phyloP scores from a whole-genome alignment of 2,797 vertebrate species.

The Pangasius djambal region DNA sequence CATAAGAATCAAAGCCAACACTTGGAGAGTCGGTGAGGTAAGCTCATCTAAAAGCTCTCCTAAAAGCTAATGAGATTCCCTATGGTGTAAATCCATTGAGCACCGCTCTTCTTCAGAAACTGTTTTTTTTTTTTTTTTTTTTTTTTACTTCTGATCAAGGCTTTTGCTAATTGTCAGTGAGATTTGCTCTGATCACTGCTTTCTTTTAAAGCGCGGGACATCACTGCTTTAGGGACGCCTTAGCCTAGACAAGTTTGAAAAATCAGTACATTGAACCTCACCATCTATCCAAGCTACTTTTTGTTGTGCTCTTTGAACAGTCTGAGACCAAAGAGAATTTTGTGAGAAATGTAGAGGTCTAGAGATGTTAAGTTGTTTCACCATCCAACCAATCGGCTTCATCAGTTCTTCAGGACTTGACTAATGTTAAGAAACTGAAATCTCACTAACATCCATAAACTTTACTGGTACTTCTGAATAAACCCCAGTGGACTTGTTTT shows the following conservation, averaged over 20 bases:
- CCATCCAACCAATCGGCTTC: not conserved
- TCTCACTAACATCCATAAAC: not conserved
- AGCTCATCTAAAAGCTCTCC: conserved; percentile 3
- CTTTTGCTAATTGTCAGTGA: conserved; percentile 65
- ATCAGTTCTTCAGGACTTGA: not conserved
- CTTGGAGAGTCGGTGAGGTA: conserved; percentile 48
- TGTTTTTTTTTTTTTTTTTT: conserved; percentile 69
- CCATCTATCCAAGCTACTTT: not conserved
- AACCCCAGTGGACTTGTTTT: not conserved
- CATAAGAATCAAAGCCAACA: conserved; percentile 72
- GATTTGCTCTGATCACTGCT: conserved; percentile 66
- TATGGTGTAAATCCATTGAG: conserved; percentile 48
- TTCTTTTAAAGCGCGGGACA: conserved; percentile 61
- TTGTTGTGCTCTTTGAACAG: conserved; percentile 31
- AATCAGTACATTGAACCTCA: not conserved
- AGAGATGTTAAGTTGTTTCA: not conserved
- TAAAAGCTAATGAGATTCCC: conserved; percentile 58
- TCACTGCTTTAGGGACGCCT: conserved; percentile 45
- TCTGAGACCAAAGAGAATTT: conserved; percentile 13
- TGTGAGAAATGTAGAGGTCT: not conserved
- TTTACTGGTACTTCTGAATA: not conserved
- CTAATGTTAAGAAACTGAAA: not conserved
- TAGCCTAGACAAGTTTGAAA: conserved; percentile 43
- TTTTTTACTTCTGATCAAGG: conserved; percentile 74
- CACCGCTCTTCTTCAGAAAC: conserved; percentile 68